phyloP scores from a whole-genome alignment of 2,797 vertebrate genomes.

The Lemur catta region DNA sequence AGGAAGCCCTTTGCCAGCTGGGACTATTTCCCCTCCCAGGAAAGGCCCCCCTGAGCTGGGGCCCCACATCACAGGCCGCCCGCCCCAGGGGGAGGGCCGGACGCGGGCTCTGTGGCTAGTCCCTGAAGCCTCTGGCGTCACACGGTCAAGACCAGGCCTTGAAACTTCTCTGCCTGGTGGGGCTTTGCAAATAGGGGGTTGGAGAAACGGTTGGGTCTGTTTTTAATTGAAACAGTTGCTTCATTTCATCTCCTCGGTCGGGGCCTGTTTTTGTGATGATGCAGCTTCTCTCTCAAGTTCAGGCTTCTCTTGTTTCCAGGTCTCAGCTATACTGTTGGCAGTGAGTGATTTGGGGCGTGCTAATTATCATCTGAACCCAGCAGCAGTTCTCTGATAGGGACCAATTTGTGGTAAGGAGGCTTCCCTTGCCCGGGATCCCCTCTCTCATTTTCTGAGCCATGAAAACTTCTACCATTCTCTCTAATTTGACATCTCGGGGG shows the following conservation, averaged over 20 bases:
- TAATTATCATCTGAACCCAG: background rate
- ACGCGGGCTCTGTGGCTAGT: background rate
- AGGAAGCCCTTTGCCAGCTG: background rate
- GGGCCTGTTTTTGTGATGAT: background rate
- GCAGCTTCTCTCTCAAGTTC: slow-evolving; percentile 10
- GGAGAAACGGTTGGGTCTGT: background rate
- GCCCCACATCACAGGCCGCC: background rate
- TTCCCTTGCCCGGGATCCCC: background rate
- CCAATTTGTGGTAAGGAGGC: slow-evolving; percentile 31
- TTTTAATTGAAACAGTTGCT: slow-evolving; percentile 36
- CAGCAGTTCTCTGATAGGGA: background rate
- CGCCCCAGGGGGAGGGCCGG: background rate
- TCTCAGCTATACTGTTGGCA: background rate
- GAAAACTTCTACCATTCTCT: slow-evolving; percentile 30
- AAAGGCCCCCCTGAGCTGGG: background rate
- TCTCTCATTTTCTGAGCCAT: slow-evolving; percentile 25
- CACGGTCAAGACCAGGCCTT: background rate
- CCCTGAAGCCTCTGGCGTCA: rapidly evolving
- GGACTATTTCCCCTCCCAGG: background rate
- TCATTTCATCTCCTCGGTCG: slow-evolving; percentile 20
- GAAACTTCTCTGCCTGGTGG: background rate
- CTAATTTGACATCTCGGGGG: background rate
- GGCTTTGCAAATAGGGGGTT: slow-evolving; percentile 7
- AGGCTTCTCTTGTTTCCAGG: background rate
- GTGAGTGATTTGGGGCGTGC: slow-evolving; percentile 3